Evolutionary conservation across 2,888 invertebrate genomes (phyloP), one percentile per base, ranked within the genome.

Genomic region (Drosophila mimica): DNA sequence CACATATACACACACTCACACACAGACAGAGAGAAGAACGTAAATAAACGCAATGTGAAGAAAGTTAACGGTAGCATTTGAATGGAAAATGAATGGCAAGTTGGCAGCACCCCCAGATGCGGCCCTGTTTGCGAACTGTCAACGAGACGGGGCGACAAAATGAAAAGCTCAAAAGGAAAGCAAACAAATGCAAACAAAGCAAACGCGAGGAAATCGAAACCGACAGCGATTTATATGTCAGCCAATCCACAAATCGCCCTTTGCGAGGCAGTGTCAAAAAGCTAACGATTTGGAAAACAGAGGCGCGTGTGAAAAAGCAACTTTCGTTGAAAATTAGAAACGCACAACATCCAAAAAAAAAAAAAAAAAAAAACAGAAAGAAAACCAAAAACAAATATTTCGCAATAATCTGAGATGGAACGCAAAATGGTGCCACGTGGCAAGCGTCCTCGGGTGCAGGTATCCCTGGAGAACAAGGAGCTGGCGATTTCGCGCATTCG

Each of bases 221-320:
- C 81, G 75, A 81, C 75, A 78, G 78, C 81, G 85, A 72, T 70
- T 85, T 85, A 89, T 83, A 89, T 70, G 85, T 85, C 85, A 85
- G 81, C 71, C 68, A 74, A 43, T 36, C 70, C 65, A 58, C 65
- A 63, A 51, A 53, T 57, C 51, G 40, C 76, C 54, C 71, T 64
- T 43, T 43, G 60, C 49, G 40, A 52, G 31, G 53, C 20, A n/a
- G 72, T 82, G 80, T 83, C 88, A 83, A 66, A 67, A 40, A 54
- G 36, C 31, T 36, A 30, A 30, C 75, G 60, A 71, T 52, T 67
- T 38, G 46, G 34, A 68, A 74, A 72, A 59, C 66, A 73, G 62
- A 38, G 61, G 54, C 75, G 66, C 62, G 59, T 67, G 62, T 60
- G 54, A 49, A 66, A 74, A 67, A 67, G 38, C n/a, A 49, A 72